These are phyloP conservation scores for Stictocephala bisonia DNA, from an alignment of 2,888 invertebrate species.

Conservation along the genomic window DNA sequence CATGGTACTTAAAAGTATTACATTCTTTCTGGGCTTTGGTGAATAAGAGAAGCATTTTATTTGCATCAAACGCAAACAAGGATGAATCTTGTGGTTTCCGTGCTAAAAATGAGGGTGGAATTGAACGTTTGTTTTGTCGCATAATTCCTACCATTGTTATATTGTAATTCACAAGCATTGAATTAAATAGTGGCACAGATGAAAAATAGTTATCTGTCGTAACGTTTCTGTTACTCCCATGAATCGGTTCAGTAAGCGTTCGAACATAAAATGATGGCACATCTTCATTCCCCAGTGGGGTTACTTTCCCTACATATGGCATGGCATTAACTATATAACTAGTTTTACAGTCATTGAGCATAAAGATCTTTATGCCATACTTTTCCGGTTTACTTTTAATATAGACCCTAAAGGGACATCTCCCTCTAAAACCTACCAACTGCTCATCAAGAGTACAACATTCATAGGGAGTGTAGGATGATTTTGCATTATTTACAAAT, in stretches of 20 bases:
- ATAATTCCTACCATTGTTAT: slow-evolving; percentile 53
- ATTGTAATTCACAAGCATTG: slow-evolving; percentile 52
- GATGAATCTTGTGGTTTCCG: slow-evolving; percentile 54
- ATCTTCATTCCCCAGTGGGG: background rate
- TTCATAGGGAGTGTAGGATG: slow-evolving; percentile 45
- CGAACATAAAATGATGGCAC: slow-evolving; percentile 51
- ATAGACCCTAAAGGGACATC: slow-evolving; percentile 44
- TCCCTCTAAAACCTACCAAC: slow-evolving; percentile 45
- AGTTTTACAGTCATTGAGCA: slow-evolving; percentile 46
- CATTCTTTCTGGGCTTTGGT: slow-evolving; percentile 57
- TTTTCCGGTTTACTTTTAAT: slow-evolving; percentile 48
- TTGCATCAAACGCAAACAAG: slow-evolving; percentile 58
- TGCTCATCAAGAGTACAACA: slow-evolving; percentile 48
- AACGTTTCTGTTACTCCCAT: slow-evolving; percentile 50
- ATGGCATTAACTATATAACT: slow-evolving; percentile 50
- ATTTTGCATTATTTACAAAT: slow-evolving; percentile 46
- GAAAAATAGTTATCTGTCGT: slow-evolving; percentile 53
- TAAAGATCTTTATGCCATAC: slow-evolving; percentile 49
- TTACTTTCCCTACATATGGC: slow-evolving; percentile 50
- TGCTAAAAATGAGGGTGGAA: slow-evolving; percentile 60
- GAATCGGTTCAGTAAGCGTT: slow-evolving; percentile 45
- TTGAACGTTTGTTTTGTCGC: slow-evolving; percentile 58
- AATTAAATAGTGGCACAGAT: slow-evolving; percentile 53
- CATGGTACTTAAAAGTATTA: slow-evolving; percentile 59
- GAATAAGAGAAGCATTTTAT: slow-evolving; percentile 58